phyloP scores from a whole-genome alignment of 2,113 vertebrate species.

The Synodontis membranacea region DNA sequence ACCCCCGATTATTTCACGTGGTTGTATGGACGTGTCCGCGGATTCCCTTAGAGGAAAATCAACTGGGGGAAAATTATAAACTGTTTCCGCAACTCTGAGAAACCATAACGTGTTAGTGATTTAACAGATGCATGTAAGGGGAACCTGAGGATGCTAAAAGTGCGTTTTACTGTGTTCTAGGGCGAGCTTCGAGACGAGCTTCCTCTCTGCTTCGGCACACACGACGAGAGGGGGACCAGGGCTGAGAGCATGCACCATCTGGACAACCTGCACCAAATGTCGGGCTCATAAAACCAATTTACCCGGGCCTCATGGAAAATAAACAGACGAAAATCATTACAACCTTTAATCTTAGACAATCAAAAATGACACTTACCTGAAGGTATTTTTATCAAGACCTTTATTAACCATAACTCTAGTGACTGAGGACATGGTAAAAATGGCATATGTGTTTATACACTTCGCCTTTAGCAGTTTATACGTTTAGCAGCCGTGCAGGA shows the following conservation, averaged over 20 bases:
- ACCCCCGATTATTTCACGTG: background rate
- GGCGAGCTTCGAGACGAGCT: background rate
- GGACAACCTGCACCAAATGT: background rate
- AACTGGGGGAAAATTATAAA: background rate
- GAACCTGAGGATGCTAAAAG: constrained; percentile 2
- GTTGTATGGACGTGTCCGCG: background rate
- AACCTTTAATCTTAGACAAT: constrained; percentile 25
- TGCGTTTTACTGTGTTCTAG: constrained; percentile 17
- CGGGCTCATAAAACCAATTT: constrained; percentile 11
- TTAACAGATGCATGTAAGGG: constrained; percentile 35
- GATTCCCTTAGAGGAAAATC: background rate
- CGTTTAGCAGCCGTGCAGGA: background rate
- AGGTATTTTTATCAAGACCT: constrained; percentile 6
- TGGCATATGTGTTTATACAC: background rate
- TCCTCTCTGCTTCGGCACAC: constrained; percentile 10
- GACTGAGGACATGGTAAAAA: background rate
- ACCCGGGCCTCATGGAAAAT: background rate
- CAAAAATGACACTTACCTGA: constrained; percentile 8
- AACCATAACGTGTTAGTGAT: constrained; percentile 9
- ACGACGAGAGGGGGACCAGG: background rate
- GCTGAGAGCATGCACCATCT: constrained; percentile 23
- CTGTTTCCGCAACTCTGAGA: background rate
- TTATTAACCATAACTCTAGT: background rate
- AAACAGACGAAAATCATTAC: background rate
- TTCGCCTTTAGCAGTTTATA: background rate